phyloP scores from a whole-genome alignment of 2,797 vertebrate species.

The Carapus acus region DNA sequence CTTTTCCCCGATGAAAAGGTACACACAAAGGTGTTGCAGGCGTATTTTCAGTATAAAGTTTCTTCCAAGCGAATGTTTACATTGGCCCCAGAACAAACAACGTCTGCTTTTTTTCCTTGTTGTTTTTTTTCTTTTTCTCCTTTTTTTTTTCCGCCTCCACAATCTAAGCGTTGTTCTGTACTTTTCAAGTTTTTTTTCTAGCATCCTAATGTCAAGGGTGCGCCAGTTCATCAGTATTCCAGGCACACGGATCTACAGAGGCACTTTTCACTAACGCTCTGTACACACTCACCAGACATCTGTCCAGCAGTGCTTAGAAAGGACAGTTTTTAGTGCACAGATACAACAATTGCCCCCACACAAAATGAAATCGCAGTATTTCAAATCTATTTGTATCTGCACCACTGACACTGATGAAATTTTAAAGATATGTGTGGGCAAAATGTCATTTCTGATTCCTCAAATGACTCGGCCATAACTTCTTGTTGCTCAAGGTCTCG shows the following conservation, averaged over 20 bases:
- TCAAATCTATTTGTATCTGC: constrained; percentile 7
- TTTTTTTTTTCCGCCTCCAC: constrained; percentile 14
- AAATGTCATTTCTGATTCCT: neutral
- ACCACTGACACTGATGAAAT: too few relatives aligned
- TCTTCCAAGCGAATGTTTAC: constrained; percentile 13
- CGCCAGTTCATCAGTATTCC: constrained; percentile 61
- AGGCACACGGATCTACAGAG: constrained; percentile 59
- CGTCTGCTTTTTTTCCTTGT: constrained; percentile 2
- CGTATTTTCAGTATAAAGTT: constrained; percentile 30
- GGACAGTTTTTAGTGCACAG: constrained; percentile 7
- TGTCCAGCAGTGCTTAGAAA: constrained; percentile 35
- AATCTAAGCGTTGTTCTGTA: constrained; percentile 29
- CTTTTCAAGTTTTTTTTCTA: constrained; percentile 18
- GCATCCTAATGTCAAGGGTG: constrained; percentile 47
- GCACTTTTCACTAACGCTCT: constrained; percentile 57
- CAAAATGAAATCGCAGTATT: constrained; percentile 3
- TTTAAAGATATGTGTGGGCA: too few relatives aligned
- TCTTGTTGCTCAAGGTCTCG: neutral
- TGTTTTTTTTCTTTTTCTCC: constrained; percentile 11
- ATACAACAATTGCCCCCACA: constrained; percentile 11
- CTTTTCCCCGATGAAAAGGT: constrained; percentile 49
- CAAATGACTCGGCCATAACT: neutral
- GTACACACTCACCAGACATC: constrained; percentile 53
- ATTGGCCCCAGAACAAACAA: constrained; percentile 11
- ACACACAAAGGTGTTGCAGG: constrained; percentile 25